Conservation (phyloP, 1,140 invertebrate species). For the Sweltsa coloradensis region DNA sequence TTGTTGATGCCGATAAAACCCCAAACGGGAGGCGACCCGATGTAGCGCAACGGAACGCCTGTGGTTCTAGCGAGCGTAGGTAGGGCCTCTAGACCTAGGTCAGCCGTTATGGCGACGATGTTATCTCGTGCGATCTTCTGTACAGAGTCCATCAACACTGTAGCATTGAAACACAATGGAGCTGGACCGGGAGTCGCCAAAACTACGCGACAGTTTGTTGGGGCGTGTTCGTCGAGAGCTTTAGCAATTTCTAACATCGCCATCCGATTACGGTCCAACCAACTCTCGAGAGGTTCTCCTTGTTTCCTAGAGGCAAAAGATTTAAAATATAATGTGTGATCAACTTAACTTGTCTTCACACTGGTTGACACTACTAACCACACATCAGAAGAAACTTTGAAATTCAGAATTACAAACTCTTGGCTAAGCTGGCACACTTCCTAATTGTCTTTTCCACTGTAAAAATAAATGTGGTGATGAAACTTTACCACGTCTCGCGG, state of each 20-base stretch:
- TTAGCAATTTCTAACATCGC: neutral
- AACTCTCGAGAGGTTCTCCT: no score
- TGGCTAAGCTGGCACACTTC: no score
- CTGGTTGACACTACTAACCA: no score
- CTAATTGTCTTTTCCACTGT: no score
- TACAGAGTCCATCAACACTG: neutral
- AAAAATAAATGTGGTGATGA: no score
- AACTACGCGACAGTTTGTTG: neutral
- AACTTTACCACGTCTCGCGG: no score
- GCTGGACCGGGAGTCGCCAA: neutral
- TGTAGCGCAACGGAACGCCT: neutral
- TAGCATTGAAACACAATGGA: conserved; percentile 5
- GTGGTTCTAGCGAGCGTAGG: neutral
- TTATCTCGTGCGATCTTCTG: neutral
- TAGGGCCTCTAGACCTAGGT: conserved; percentile 1
- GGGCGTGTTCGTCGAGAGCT: neutral
- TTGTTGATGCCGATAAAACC: neutral
- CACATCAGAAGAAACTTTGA: no score
- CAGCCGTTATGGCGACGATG: conserved; percentile 2
- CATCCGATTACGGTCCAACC: no score
- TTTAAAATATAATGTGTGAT: no score
- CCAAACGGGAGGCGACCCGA: conserved; percentile 1
- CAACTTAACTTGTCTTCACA: no score
- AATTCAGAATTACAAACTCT: no score
- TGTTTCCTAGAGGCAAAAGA: no score